Base-by-base conservation (phyloP, 2,888 invertebrate species). In the Chrysopilus asiliformis region DNA sequence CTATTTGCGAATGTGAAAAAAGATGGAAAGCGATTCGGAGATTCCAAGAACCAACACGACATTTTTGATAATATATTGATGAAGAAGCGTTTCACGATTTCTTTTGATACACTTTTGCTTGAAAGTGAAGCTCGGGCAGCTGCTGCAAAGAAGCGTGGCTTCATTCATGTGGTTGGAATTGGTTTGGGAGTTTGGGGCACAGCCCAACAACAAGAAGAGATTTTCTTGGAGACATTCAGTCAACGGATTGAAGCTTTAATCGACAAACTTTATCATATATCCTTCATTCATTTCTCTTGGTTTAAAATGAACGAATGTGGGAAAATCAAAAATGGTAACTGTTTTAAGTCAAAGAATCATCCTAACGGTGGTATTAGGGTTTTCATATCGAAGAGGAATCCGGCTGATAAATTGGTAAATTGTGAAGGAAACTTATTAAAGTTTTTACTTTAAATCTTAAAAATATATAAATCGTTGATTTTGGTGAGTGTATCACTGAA, bases 181-280 rank as follows among this genome's bases (percentile, higher is more conserved):
- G 76, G 76, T 31, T 53, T 75, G 12, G 79, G 79, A 1, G 76
- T 76, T 0, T 79, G 79, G 79, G 70, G 58, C 50, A 61, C 71
- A 24, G 69, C 73, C 0, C 49, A 56, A 0, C 74, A 76, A 41
- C 79, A 79, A 49, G 65, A 67, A 10, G 65, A 72, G 45, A 68
- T 77, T 25, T 79, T 75, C 47, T 53, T 78, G 4, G 65, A 76
- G 28, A 70, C 74, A 0, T 76, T 76, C 45, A 59, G 71, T n/a
- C 70, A 76, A 36, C 65, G 79, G 8, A 55, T 77, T 19, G 64
- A 66, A 7, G 68, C 65, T 22, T 49, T 70, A 39, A 52, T 65
- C 40, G 53, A 64, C 15, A 56, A 63, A 9, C 49, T 79, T 8
- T 53, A 62, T 2, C 66, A 71, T 45, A 63, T 79, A 1, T 66